Evolutionary conservation across 2,113 vertebrate species (phyloP).

Genomic region (Tor tambroides): DNA sequence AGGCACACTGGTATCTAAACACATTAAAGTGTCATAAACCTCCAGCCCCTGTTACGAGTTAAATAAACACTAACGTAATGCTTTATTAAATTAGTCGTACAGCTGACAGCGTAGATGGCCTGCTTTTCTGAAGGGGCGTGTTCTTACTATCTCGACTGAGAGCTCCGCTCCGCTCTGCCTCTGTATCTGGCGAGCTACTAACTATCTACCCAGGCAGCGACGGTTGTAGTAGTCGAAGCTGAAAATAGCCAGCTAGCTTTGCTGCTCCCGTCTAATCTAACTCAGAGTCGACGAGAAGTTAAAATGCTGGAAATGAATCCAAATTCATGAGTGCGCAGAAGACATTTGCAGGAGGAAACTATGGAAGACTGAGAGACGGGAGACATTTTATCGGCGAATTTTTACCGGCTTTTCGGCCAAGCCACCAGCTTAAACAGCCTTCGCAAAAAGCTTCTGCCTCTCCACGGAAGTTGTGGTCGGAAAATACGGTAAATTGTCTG

Average conservation of each 20-base stretch:
- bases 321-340: conserved; percentile 34
- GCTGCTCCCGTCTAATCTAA: conserved; percentile 21
- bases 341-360: conserved; percentile 44
- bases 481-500: conserved; percentile 21
- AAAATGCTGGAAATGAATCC: conserved; percentile 23
- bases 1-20: not conserved
- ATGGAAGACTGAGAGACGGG: conserved; percentile 53
- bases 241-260: conserved; percentile 57
- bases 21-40: not conserved
- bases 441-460: conserved; percentile 43
- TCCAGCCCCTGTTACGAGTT: not conserved
- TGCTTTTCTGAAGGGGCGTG: conserved; percentile 64
- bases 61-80: conserved; percentile 26
- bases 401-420: conserved; percentile 68
- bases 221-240: conserved; percentile 52
- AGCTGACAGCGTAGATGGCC: conserved; percentile 43
- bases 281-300: not conserved
- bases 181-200: conserved; percentile 55
- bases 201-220: conserved; percentile 49
- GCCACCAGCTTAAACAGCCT: conserved; percentile 61
- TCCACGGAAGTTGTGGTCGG: conserved; percentile 44
- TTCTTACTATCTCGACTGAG: conserved; percentile 65
- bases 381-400: conserved; percentile 57
- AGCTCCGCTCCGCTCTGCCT: conserved; percentile 57
- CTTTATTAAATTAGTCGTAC: conserved; percentile 20